These are phyloP conservation scores for Coregonus suidteri DNA, from an alignment of 2,797 vertebrate species.

Conservation along the genomic window DNA sequence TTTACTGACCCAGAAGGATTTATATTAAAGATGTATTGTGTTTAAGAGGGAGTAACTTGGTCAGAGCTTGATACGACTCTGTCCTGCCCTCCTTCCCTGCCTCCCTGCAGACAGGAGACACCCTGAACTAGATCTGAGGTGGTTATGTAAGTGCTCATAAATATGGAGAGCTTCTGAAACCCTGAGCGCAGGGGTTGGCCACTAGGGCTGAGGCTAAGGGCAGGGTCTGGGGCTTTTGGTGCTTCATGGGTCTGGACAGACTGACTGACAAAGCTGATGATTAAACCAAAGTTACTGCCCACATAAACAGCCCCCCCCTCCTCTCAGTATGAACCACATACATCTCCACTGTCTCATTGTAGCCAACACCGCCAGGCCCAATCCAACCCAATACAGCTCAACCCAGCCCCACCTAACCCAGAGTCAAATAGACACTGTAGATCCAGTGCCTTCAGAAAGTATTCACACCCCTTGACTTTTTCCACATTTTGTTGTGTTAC, in stretches of 20 bases:
- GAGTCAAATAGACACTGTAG: neutral
- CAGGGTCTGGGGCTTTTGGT: neutral
- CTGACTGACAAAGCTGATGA: neutral
- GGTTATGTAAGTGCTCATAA: constrained; percentile 71
- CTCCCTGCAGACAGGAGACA: neutral
- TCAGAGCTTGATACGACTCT: neutral
- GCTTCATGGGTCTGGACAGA: neutral
- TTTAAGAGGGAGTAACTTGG: neutral
- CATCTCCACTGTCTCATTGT: neutral
- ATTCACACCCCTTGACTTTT: no score
- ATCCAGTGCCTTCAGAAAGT: neutral
- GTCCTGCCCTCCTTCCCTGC: neutral
- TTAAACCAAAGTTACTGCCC: neutral
- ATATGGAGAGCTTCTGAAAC: constrained; percentile 71
- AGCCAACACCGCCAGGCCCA: neutral
- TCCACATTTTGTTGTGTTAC: no score
- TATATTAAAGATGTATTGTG: neutral
- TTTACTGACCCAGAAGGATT: neutral
- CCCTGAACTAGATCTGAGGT: constrained; percentile 54
- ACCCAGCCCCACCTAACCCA: neutral
- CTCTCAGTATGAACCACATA: neutral
- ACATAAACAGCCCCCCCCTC: neutral
- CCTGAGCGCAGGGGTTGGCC: constrained; percentile 26
- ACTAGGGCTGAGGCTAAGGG: neutral
- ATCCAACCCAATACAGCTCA: neutral